These are phyloP conservation scores for Xestia c-nigrum DNA, from an alignment of 2,888 invertebrate species.

Conservation along the genomic window DNA sequence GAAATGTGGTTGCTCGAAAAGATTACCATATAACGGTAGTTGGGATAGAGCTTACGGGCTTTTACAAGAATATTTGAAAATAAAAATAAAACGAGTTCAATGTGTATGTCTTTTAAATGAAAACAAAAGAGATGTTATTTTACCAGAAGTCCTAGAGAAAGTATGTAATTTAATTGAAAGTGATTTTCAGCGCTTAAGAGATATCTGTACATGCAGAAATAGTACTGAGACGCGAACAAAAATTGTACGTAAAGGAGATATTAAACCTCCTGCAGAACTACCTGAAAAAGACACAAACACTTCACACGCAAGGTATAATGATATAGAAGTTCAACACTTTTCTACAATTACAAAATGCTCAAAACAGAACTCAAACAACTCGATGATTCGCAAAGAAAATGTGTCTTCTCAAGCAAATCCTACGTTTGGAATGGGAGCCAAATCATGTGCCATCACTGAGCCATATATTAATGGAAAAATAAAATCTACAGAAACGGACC, in stretches of 20 bases:
- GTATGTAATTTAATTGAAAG: conserved; percentile 82
- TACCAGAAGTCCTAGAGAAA: conserved; percentile 79
- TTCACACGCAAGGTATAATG: conserved; percentile 16
- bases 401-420: conserved; percentile 72
- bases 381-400: conserved; percentile 62
- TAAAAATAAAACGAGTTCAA: conserved; percentile 83
- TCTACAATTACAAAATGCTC: conserved; percentile 14
- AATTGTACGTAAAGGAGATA: conserved; percentile 15
- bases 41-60: conserved; percentile 84
- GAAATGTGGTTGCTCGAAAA: conserved; percentile 74
- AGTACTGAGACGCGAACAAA: conserved; percentile 30
- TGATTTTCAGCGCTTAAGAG: conserved; percentile 83
- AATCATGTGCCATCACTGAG: conserved; percentile 73
- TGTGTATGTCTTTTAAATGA: conserved; percentile 75
- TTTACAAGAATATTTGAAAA: conserved; percentile 85
- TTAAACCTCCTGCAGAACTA: conserved; percentile 52
- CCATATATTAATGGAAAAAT: conserved; percentile 52
- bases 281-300: conserved; percentile 71
- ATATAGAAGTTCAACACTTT: conserved; percentile 30
- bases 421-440: conserved; percentile 69
- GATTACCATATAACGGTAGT: conserved; percentile 71
- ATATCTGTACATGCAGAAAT: conserved; percentile 73
- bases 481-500: conserved; percentile 62
- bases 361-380: conserved; percentile 60
- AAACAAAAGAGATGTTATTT: conserved; percentile 65